Percentiles rank a stretch among this genome's conserved stretches.
phyloP scores from a whole-genome alignment of 2,797 vertebrate species.

The Melanotaenia parkinsoni region DNA sequence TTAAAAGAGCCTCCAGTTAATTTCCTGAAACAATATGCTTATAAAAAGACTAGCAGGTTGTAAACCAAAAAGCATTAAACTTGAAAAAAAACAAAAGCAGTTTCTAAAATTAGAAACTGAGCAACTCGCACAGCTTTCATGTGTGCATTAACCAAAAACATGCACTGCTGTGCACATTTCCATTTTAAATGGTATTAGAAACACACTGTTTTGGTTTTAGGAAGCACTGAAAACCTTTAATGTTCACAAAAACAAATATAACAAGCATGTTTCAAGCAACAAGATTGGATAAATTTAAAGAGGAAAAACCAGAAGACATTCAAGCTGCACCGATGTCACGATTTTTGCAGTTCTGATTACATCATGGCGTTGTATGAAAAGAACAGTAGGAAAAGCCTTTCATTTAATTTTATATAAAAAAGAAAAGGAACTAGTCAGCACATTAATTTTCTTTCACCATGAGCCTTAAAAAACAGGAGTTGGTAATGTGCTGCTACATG shows the following conservation, averaged over 20 bases:
- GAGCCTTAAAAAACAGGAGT: slow-evolving; percentile 19
- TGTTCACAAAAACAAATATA: background rate
- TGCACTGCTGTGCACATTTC: background rate
- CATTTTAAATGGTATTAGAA: background rate
- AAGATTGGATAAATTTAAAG: background rate
- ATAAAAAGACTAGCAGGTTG: slow-evolving; percentile 63
- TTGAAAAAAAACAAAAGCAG: slow-evolving; percentile 19
- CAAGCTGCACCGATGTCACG: background rate
- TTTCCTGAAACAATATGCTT: slow-evolving; percentile 76
- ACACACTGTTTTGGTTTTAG: background rate
- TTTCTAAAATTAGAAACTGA: slow-evolving; percentile 22
- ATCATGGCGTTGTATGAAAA: background rate
- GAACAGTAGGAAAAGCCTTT: background rate
- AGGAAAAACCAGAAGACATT: slow-evolving; percentile 10
- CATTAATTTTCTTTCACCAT: background rate
- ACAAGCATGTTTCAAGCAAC: background rate
- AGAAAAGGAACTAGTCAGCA: background rate
- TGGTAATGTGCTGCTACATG: slow-evolving; percentile 28
- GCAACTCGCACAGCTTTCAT: background rate
- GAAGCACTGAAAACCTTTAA: background rate
- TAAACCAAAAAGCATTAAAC: slow-evolving; percentile 54
- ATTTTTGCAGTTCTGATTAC: background rate
- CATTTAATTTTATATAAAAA: background rate
- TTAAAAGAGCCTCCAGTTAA: slow-evolving; percentile 73
- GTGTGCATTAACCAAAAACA: background rate